Base-by-base conservation (phyloP, 2,888 invertebrate genomes). In the Cataglyphis rosenhaueri region DNA sequence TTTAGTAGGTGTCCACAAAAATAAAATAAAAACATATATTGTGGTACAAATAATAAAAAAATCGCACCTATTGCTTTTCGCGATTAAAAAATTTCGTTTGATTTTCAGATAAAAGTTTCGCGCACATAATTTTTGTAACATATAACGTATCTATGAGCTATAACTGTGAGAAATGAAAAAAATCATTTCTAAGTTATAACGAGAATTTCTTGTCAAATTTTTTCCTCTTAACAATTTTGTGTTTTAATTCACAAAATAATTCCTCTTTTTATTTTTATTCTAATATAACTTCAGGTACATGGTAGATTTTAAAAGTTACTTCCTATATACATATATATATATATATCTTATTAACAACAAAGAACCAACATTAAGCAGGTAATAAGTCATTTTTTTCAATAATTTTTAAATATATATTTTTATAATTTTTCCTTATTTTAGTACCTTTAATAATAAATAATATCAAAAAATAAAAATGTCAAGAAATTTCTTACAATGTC, bases 1-100 rank as follows among this genome's bases (percentile, higher is more conserved):
- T 93, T 93, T 93, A 94, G 94, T 94, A 94, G 94, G 93, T 94
- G 94, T 94, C 94, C 94, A 94, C 94, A 94, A 94, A 92, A 94
- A 93, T 93, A 92, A 94, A 94, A 94, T 94, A 93, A 94, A 94
- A 94, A 92, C 94, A 94, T 94, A 94, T 94, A 94, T 94, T 94
- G 93, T 94, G 94, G 94, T 94, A 94, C 94, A 92, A 93, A 93
- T 93, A 92, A 93, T 90, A 92, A 85, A 86, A 86, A 86, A 76
- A 86, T 85, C 75, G 87, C 86, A 86, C 74, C 88, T 88, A 68
- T 79, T 10, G 35, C 12, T 71, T 12, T 59, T 44, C 21, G 32
- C 35, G 44, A 41, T 65, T 41, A 57, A 38, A 57, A 55, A 21
- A 41, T 10, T 21, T 64, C 12, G 52, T 65, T 66, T 32, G 12